These are phyloP conservation scores for Scytalopus superciliaris DNA, from an alignment of 2,113 vertebrate species.

Conservation along the genomic window DNA sequence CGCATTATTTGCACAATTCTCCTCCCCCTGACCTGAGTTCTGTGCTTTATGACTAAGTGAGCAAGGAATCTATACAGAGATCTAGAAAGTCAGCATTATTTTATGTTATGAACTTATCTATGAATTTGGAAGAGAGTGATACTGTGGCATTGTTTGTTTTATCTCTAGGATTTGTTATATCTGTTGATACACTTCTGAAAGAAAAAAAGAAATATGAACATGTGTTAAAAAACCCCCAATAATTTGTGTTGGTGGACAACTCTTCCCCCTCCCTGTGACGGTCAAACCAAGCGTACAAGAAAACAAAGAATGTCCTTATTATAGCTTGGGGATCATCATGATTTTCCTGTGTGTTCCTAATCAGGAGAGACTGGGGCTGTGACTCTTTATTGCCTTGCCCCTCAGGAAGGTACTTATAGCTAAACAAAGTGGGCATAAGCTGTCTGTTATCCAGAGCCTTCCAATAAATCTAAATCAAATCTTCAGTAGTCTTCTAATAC, in stretches of 20 bases:
- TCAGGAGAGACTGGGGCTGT: background rate
- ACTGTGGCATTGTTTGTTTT: background rate
- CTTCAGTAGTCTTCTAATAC: background rate
- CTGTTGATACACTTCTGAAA: background rate
- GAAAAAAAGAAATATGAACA: background rate
- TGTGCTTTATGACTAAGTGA: background rate
- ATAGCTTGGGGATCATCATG: background rate
- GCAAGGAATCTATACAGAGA: background rate
- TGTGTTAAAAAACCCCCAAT: background rate
- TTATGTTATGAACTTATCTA: background rate
- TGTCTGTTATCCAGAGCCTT: background rate
- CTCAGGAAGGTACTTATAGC: background rate
- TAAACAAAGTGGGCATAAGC: background rate
- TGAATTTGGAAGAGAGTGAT: background rate
- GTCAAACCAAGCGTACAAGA: background rate
- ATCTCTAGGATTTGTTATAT: background rate
- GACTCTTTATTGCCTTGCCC: background rate
- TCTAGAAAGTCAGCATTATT: background rate
- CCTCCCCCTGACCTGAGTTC: background rate
- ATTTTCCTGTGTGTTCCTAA: background rate
- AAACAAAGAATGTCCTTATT: background rate
- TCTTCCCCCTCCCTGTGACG: accelerated
- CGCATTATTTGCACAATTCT: conserved; percentile 17
- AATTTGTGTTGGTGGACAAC: background rate
- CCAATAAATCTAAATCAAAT: background rate